Base-by-base conservation (phyloP, 1,140 invertebrate species). In the Telenomus remus region DNA sequence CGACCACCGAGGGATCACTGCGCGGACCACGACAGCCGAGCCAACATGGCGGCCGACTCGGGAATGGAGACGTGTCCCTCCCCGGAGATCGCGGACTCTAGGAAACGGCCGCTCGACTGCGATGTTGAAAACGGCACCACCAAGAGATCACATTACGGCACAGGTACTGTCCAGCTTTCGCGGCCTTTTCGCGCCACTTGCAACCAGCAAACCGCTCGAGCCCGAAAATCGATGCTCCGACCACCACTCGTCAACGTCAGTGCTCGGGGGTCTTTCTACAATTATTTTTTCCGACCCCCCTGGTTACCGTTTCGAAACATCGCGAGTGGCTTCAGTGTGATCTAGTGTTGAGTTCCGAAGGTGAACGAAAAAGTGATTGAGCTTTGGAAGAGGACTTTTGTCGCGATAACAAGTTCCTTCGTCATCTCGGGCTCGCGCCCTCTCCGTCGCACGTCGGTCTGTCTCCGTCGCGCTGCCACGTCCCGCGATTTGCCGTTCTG, bases 71-170 rank as follows among this genome's bases (percentile, higher is more conserved):
- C 92, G 89, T 93, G 92, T 90, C 91, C 93, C 83, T 93, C 93
- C 89, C 92, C 93, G 88, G 93, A 93, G 89, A 93, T 93, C 85
- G 90, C 92, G 84, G 93, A 94, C 89, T 94, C 93, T 83, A 92
- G 95, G 89, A 96, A 96, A 91, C 91, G 95, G 86, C 95, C 95
- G 68, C 91, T 95, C 81, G 94, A 96, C 89, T 92, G 92, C 79
- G 94, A 95, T 88, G 91, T 91, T 79, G 94, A 96, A 87, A 95
- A 95, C 90, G 94, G 94, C 79, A 92, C 94, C 80, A 94, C 94
- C 74, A 96, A 96, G 89, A 92, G 94, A 87, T 96, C 95, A 71
- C 94, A 96, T 89, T 95, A 95, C 88, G 95, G 93, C 85, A 92
- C 93, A 92, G 94, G 94, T 96, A 90, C 90, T 88, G 88, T 55